These are phyloP conservation scores for Cochlearius cochlearius DNA, from an alignment of 2,113 vertebrate genomes.

Conservation along the genomic window DNA sequence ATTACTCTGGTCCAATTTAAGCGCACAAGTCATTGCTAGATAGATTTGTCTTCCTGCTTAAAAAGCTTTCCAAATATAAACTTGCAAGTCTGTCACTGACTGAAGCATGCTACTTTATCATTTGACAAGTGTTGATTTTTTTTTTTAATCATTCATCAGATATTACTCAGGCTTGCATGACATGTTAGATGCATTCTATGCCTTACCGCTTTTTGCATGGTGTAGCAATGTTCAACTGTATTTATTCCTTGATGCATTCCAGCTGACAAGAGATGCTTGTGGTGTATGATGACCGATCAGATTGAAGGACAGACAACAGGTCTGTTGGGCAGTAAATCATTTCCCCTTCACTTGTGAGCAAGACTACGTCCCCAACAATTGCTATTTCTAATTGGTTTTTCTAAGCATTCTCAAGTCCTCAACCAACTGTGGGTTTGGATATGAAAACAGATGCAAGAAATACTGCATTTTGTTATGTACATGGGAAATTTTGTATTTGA, in stretches of 20 bases:
- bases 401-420: conserved; percentile 12
- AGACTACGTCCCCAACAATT: not conserved
- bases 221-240: not conserved
- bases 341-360: conserved; percentile 11
- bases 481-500: no score
- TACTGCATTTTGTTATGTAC: no score
- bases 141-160: not conserved
- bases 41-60: not conserved
- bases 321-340: conserved; percentile 47
- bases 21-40: not conserved
- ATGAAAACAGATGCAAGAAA: not conserved
- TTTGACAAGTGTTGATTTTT: conserved; percentile 19
- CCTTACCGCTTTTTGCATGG: not conserved
- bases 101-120: conserved; percentile 48
- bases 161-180: conserved; percentile 4
- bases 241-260: conserved; percentile 44
- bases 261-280: conserved; percentile 29
- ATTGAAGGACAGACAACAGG: conserved; percentile 18
- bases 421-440: not conserved
- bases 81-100: not conserved
- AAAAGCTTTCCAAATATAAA: not conserved
- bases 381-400: conserved; percentile 10
- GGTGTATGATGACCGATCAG: not conserved
- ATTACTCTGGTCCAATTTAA: not conserved
- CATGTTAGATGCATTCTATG: not conserved